Percentiles rank a stretch among this genome's conserved stretches.
These are phyloP conservation scores for Strigops habroptila DNA, from an alignment of 2,113 vertebrate species.

Conservation along the genomic window DNA sequence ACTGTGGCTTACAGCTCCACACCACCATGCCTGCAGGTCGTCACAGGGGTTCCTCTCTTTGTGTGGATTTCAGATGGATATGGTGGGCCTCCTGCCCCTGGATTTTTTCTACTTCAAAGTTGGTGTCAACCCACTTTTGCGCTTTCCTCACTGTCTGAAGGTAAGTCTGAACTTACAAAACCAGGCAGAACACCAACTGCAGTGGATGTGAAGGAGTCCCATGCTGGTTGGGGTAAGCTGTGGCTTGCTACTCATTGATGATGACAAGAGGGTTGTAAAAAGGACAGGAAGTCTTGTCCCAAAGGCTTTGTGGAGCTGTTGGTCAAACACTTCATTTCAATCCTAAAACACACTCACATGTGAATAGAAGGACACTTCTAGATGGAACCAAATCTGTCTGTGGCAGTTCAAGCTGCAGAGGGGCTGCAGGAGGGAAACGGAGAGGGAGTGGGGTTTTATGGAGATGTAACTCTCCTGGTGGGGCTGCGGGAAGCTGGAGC, in stretches of 20 bases:
- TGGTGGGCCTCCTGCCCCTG: constrained; percentile 88
- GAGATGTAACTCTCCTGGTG: accelerated
- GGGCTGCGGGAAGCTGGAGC: accelerated
- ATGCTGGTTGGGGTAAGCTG: not conserved
- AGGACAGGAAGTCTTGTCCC: not conserved
- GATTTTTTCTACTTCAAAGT: constrained; percentile 89
- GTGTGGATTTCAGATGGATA: constrained; percentile 83
- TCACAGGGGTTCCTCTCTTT: not conserved
- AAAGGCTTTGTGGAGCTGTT: not conserved
- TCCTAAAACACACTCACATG: accelerated
- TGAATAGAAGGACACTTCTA: not conserved
- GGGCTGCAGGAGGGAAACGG: not conserved
- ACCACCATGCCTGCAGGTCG: not conserved
- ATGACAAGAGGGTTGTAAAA: not conserved
- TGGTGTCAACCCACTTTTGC: constrained; percentile 85
- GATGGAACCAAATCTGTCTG: not conserved
- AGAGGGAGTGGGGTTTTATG: not conserved
- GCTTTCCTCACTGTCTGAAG: constrained; percentile 93
- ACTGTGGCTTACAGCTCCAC: not conserved
- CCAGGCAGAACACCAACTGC: not conserved
- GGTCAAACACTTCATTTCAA: not conserved
- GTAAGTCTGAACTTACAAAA: constrained; percentile 57
- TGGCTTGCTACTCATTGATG: accelerated
- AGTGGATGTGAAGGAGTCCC: accelerated
- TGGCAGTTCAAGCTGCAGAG: not conserved